Evolutionary conservation across 2,888 invertebrate genomes (phyloP), one percentile per base, ranked within the genome.

Genomic region (Aleiodes leptofemur): DNA sequence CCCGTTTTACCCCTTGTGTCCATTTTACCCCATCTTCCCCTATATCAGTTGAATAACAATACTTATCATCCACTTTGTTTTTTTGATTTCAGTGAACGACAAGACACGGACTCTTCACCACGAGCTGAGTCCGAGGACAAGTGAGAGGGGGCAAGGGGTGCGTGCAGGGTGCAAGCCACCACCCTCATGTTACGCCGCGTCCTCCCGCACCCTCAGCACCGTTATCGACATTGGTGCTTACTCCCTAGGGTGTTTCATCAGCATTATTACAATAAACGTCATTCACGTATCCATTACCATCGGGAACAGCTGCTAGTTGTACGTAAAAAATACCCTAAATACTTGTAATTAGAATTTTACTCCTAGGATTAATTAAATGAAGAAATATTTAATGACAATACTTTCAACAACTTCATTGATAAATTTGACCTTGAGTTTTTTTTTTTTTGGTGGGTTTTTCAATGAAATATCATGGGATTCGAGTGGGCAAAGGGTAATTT

Each of bases 131-230:
- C 85, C 73, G 88, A 89, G 84, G 88, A 88, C 77, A 89, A 89
- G 87, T 89, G 89, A 88, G 86, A 83, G 86, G 86, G 83, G 86
- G 84, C 82, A 83, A 82, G 82, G 86, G 86, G 84, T 85, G 86
- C 85, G 84, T 83, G 86, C 82, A 85, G 84, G 83, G 83, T 84
- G 85, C 86, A 83, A 84, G 78, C 81, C 77, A 82, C 84, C 83
- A 83, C 83, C 80, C 79, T 84, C 77, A 82, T 82, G 81, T 80
- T 84, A 76, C 83, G 84, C 82, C 85, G 84, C 84, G 84, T 84
- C 84, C 83, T 84, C 83, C 83, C 84, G 84, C 84, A 85, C 84
- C 84, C 82, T 83, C 81, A 78, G 77, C 79, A 80, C 69, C 78
- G 78, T 50, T 76, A 73, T 8, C 48, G 76, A 55, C 77, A 76